Evolutionary conservation across 2,888 invertebrate genomes (phyloP), one percentile per base, ranked within the genome.

Genomic region (Agelastica alni): DNA sequence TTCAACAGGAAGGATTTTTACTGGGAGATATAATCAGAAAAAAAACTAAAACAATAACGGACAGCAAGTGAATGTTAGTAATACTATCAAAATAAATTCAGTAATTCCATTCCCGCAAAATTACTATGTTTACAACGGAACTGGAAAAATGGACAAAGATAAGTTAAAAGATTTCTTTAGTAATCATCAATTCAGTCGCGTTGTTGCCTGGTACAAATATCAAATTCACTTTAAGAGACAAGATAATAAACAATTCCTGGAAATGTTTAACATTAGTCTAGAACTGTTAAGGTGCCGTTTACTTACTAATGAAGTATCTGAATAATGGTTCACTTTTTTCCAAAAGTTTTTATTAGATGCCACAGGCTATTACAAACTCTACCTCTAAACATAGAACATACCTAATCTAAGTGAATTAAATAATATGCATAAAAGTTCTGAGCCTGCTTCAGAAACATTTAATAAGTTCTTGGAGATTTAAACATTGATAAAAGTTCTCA

Each of bases 141-240:
- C 79, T 2, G 86, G 87, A 5, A 78, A 77, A 67, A 78, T 87
- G 39, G 79, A 83, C 64, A 77, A 78, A 58, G 80, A 82, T 60
- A 80, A 80, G 61, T 68, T 87, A 2, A 71, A 75, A 49, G 77
- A 77, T 4, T 75, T 85, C 52, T 69, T 87, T 10, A 78, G 80
- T 2, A 76, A 76, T 52, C n/a, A n/a, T n/a, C 78, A 80, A 53
- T 78, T 80, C 14, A 78, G 76, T 61, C 81, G 83, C 74, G 80
- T 87, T 14, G 81, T 87, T 6, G 87, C 85, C 16, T 87, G 87
- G 87, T 87, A 85, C 69, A 83, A 82, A 70, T 86, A 83, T 66
- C 80, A 84, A 59, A 77, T 87, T 58, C 83, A 87, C 45, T n/a
- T n/a, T n/a, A n/a, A n/a, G n/a, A n/a, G n/a, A n/a, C n/a, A n/a